phyloP scores from a whole-genome alignment of 2,888 invertebrate genomes.

The Ganaspis brasiliensis region DNA sequence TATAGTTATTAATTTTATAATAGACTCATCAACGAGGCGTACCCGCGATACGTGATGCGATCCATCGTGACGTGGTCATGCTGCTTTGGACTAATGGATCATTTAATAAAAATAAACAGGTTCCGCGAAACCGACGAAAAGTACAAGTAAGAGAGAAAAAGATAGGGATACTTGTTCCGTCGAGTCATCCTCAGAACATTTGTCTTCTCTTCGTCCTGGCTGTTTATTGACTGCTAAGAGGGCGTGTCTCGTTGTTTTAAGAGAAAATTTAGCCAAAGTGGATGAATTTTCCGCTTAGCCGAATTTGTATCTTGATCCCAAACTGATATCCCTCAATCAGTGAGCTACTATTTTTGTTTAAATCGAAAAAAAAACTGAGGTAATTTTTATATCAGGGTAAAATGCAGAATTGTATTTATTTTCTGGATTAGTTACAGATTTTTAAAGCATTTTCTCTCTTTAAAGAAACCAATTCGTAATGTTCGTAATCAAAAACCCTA shows the following conservation, averaged over 20 bases:
- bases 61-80: conserved; percentile 50
- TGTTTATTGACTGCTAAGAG: conserved; percentile 47
- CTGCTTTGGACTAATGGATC: conserved; percentile 50
- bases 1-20: conserved; percentile 58
- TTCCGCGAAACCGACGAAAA: conserved; percentile 48
- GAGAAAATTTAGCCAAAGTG: conserved; percentile 20
- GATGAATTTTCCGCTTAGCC: conserved; percentile 31
- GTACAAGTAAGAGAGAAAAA: conserved; percentile 21
- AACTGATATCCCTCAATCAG: conserved; percentile 2
- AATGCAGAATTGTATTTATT: no score
- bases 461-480: no score
- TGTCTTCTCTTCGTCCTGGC: conserved; percentile 56
- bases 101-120: conserved; percentile 61
- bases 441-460: no score
- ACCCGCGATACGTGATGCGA: conserved; percentile 40
- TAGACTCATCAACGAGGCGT: conserved; percentile 52
- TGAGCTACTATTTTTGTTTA: not conserved
- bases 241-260: conserved; percentile 53
- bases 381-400: not conserved
- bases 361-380: not conserved
- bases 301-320: conserved; percentile 28
- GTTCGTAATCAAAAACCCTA: no score
- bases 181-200: conserved; percentile 61
- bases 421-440: no score
- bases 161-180: conserved; percentile 46